A percentile compares a stretch with the other conserved stretches of the same genome.
Conservation (phyloP, 2,113 vertebrate species). For the Bos indicus region DNA sequence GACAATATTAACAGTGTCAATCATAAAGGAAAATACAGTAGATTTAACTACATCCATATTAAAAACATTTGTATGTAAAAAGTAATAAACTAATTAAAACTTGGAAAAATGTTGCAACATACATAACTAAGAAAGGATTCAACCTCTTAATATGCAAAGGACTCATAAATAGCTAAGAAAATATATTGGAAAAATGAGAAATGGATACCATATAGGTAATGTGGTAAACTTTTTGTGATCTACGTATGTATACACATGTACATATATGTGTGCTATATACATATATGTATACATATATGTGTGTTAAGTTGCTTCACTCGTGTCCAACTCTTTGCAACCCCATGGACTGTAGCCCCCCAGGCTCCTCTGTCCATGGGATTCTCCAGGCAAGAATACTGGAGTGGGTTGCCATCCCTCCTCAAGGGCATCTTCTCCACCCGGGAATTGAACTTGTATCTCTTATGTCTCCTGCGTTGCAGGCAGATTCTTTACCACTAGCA, state of each 20-base stretch:
- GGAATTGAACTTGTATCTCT: not conserved
- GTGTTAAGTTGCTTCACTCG: not conserved
- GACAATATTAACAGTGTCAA: not conserved
- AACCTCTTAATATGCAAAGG: not conserved
- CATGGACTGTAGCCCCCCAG: not conserved
- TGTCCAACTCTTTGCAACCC: not conserved
- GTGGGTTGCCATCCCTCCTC: not conserved
- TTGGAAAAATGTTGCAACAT: not conserved
- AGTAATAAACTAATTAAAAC: not conserved
- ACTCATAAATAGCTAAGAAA: not conserved
- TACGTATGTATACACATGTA: not conserved
- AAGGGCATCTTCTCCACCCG: not conserved
- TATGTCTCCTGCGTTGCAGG: not conserved
- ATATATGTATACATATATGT: too few relatives aligned
- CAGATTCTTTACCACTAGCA: not conserved
- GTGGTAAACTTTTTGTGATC: not conserved
- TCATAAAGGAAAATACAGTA: not conserved
- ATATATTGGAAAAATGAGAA: not conserved
- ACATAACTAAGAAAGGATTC: not conserved
- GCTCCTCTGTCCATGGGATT: not conserved
- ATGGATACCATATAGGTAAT: not conserved
- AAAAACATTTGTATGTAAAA: not conserved
- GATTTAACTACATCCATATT: not conserved
- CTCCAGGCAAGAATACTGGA: not conserved
- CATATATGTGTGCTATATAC: not conserved